phyloP scores from a whole-genome alignment of 2,888 invertebrate genomes.

The Xestobium rufovillosum region DNA sequence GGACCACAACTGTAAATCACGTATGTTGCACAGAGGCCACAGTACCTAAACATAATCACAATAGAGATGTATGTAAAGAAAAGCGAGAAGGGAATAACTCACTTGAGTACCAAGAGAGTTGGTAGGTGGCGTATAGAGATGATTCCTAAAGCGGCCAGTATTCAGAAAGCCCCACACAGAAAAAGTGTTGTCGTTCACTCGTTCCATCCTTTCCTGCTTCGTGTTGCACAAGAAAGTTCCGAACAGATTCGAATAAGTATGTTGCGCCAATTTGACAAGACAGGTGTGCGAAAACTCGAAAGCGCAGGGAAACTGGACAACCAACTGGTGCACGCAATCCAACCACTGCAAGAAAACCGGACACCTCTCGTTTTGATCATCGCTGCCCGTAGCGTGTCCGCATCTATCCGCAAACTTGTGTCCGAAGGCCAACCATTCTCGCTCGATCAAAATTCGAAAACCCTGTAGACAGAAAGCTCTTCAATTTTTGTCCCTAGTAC shows the following conservation, averaged over 20 bases:
- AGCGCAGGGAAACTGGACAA: conserved; percentile 79
- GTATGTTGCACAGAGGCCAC: conserved; percentile 79
- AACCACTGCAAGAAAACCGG: conserved; percentile 98
- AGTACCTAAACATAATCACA: conserved; percentile 54
- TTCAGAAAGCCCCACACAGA: conserved; percentile 85
- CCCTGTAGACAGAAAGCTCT: conserved; percentile 54
- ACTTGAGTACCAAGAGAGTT: conserved; percentile 44
- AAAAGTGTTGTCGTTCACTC: conserved; percentile 62
- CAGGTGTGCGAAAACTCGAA: conserved; percentile 95
- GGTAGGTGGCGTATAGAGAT: conserved; percentile 60
- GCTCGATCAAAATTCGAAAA: conserved; percentile 85
- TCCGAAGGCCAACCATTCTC: conserved; percentile 97
- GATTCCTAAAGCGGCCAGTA: conserved; percentile 74
- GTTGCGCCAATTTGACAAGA: conserved; percentile 90
- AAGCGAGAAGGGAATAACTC: conserved; percentile 22
- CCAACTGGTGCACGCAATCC: conserved; percentile 90
- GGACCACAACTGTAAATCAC: conserved; percentile 77
- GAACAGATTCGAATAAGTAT: conserved; percentile 92
- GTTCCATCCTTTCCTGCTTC: conserved; percentile 59
- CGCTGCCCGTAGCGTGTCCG: conserved; percentile 70
- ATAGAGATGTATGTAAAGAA: not conserved
- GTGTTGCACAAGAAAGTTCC: conserved; percentile 95
- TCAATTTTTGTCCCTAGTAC: conserved; percentile 9
- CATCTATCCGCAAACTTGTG: conserved; percentile 98
- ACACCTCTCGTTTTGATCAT: conserved; percentile 91